Conservation (phyloP, 2,888 invertebrate species). For the Athalia rosae region DNA sequence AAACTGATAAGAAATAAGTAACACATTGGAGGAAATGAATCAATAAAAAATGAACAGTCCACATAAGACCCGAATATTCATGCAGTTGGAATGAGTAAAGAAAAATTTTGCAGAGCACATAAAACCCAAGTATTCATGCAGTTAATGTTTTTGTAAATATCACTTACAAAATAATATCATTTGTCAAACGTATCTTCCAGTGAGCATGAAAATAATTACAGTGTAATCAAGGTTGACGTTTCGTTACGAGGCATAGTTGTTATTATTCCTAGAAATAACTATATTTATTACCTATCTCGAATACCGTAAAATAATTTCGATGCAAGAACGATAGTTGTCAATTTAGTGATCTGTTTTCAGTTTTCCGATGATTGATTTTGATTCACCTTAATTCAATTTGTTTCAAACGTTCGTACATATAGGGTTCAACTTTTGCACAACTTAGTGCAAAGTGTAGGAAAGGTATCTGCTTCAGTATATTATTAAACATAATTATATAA, state of each 20-base stretch:
- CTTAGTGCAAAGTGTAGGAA: slow-evolving; percentile 52
- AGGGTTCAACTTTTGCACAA: slow-evolving; percentile 40
- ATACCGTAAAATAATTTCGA: slow-evolving; percentile 6
- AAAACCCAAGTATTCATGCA: slow-evolving; percentile 23
- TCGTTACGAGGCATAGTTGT: slow-evolving; percentile 11
- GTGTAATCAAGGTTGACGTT: neutral
- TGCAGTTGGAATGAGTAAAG: slow-evolving; percentile 14
- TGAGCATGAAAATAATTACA: slow-evolving; percentile 37
- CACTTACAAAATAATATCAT: slow-evolving; percentile 32
- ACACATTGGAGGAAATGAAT: neutral
- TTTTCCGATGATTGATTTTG: neutral
- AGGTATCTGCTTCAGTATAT: slow-evolving; percentile 55
- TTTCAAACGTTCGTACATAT: slow-evolving; percentile 14
- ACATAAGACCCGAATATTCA: slow-evolving; percentile 8
- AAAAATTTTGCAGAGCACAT: neutral
- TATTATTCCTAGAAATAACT: slow-evolving; percentile 34
- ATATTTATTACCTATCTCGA: slow-evolving; percentile 35
- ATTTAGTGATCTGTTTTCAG: neutral
- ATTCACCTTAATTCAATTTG: slow-evolving; percentile 29
- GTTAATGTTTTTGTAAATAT: slow-evolving; percentile 19
- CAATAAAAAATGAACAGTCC: slow-evolving; percentile 4
- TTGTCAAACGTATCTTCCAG: slow-evolving; percentile 21
- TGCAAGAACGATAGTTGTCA: slow-evolving; percentile 16
- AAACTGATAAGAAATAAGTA: neutral
- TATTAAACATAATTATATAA: slow-evolving; percentile 59